A percentile compares a stretch with the other conserved stretches of the same genome.
Conservation (phyloP, 1,140 invertebrate genomes). For the Oscheius sp. region DNA sequence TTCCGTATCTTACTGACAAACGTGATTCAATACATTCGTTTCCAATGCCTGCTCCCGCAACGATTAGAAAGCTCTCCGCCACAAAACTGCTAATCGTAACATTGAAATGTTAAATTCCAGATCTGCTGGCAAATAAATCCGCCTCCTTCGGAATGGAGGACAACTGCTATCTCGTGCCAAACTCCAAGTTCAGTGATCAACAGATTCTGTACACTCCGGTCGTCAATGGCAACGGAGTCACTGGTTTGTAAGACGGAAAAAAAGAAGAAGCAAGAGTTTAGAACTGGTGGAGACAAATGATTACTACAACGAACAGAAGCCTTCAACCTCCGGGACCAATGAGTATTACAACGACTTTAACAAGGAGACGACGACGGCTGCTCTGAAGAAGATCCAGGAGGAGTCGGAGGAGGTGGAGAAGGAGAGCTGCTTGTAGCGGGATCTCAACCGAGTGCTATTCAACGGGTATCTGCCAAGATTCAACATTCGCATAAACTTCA, state of each 20-base stretch:
- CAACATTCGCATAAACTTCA: no score
- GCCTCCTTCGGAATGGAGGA: neutral
- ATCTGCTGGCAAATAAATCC: neutral
- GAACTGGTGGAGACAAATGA: neutral
- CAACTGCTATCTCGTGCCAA: constrained; percentile 17
- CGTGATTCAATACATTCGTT: no score
- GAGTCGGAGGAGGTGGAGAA: constrained; percentile 1
- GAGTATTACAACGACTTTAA: neutral
- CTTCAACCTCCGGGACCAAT: no score
- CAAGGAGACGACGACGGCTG: neutral
- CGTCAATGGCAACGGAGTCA: constrained; percentile 10
- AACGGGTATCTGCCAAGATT: no score
- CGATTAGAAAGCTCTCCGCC: no score
- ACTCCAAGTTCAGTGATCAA: neutral
- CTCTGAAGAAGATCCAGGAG: neutral
- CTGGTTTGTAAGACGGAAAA: neutral
- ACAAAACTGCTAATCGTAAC: no score
- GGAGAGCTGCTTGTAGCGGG: neutral
- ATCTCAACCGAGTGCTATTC: no score
- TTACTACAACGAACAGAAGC: neutral
- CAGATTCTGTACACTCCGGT: constrained; percentile 22
- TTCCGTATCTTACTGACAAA: no score
- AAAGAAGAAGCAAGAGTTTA: neutral
- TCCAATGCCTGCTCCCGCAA: no score
- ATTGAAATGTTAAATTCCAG: no score